Evolutionary conservation across 2,797 vertebrate genomes (phyloP).

Genomic region (Sylvia borin): DNA sequence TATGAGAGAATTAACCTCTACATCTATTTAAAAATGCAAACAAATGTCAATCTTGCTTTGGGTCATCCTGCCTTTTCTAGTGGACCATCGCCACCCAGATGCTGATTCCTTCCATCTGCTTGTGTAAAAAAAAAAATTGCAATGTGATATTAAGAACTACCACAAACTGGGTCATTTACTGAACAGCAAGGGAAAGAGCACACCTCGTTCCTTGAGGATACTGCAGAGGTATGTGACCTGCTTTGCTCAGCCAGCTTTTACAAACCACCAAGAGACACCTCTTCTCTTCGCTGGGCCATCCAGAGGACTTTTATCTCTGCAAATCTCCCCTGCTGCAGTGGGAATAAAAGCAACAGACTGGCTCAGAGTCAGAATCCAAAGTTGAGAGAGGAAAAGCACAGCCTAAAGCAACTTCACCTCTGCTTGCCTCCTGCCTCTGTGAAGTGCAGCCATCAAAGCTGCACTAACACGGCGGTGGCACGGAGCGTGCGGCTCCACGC

Average conservation of each 20-base stretch:
- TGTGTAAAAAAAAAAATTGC: background rate
- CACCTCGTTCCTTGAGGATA: conserved; percentile 19
- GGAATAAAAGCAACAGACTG: conserved; percentile 35
- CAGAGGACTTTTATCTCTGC: conserved; percentile 32
- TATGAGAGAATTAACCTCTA: background rate
- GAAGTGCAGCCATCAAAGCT: conserved; percentile 17
- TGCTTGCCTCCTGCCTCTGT: background rate
- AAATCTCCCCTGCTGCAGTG: conserved; percentile 18
- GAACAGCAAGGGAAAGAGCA: background rate
- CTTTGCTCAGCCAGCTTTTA: conserved; percentile 47
- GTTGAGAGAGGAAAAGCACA: conserved; percentile 1
- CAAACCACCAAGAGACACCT: conserved; percentile 1
- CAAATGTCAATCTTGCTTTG: background rate
- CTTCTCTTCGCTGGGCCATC: conserved; percentile 7
- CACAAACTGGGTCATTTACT: conserved; percentile 41
- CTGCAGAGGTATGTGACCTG: background rate
- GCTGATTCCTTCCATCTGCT: background rate
- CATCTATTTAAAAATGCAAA: background rate
- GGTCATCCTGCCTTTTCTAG: background rate
- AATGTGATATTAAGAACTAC: conserved; percentile 6
- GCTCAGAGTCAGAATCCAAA: conserved; percentile 39
- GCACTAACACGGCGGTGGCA: background rate
- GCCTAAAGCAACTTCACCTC: conserved; percentile 56
- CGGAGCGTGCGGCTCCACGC: background rate
- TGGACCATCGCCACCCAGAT: background rate